Evolutionary conservation across 2,888 invertebrate species (phyloP).

Genomic region (Hirudinaria manillensis): DNA sequence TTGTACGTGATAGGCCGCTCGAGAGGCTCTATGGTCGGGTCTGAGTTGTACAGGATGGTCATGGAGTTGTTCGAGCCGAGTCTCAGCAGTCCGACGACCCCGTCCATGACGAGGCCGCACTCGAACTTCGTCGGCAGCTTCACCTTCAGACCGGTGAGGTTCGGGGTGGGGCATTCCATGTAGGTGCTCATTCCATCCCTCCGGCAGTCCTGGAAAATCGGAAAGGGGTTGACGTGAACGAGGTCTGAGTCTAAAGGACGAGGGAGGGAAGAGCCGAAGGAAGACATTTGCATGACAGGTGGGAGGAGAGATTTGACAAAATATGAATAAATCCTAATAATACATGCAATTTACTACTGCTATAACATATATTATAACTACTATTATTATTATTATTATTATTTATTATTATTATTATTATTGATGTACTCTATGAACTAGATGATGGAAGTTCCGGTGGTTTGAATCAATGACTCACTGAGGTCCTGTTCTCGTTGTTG

Average conservation of each 20-base stretch:
- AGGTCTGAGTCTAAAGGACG: background rate
- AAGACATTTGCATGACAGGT: too few species aligned
- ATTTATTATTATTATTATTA: too few species aligned
- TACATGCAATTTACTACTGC: too few species aligned
- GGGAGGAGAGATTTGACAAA: too few species aligned
- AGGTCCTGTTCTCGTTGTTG: conserved; percentile 67
- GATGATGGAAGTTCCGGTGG: too few species aligned
- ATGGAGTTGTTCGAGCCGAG: background rate
- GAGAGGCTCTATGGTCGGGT: background rate
- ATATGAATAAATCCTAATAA: too few species aligned
- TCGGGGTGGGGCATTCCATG: conserved; percentile 31
- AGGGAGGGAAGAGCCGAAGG: background rate
- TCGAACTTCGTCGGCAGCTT: conserved; percentile 7
- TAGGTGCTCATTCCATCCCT: conserved; percentile 12
- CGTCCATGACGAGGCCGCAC: conserved; percentile 33
- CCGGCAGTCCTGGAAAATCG: conserved; percentile 19
- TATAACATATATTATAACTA: too few species aligned
- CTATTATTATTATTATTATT: too few species aligned
- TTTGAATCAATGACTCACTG: conserved; percentile 57
- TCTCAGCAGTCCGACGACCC: conserved; percentile 19
- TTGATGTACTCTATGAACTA: too few species aligned
- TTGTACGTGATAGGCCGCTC: background rate
- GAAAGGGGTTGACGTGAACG: background rate
- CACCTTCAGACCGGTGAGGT: conserved; percentile 20
- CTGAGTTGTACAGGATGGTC: background rate